Conservation (phyloP, 2,113 vertebrate species). For the Cryptomyrus ogoouensis region DNA sequence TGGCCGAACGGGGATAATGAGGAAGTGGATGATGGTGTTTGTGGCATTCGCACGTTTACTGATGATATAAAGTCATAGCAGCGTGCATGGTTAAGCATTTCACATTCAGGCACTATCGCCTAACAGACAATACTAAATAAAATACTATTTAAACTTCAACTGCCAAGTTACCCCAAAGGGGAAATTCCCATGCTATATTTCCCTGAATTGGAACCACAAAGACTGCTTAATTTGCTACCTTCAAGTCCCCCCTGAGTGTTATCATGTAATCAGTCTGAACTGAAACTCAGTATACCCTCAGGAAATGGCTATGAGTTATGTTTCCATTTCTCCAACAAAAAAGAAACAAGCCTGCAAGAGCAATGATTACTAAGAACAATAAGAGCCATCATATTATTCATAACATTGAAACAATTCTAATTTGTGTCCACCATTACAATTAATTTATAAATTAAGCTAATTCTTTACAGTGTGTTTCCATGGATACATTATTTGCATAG, state of each 20-base stretch:
- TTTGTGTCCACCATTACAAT: background rate
- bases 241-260: background rate
- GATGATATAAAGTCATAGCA: background rate
- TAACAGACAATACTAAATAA: background rate
- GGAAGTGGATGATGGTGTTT: background rate
- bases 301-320: background rate
- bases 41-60: background rate
- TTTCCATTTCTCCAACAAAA: background rate
- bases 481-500: background rate
- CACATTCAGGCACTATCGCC: background rate
- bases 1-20: background rate
- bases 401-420: background rate
- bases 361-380: background rate
- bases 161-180: too few species aligned
- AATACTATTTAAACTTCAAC: background rate
- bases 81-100: background rate
- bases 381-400: background rate
- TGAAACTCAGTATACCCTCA: background rate
- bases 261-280: background rate
- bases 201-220: background rate
- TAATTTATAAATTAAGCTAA: background rate
- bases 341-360: background rate
- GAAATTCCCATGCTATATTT: background rate
- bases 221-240: constrained; percentile 25
- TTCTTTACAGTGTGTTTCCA: background rate